A percentile compares a stretch with the other conserved stretches of the same genome.
Evolutionary conservation across 35 echinoderm and acorn worm species (phyloP).

Genomic region (Lytechinus variegatus): DNA sequence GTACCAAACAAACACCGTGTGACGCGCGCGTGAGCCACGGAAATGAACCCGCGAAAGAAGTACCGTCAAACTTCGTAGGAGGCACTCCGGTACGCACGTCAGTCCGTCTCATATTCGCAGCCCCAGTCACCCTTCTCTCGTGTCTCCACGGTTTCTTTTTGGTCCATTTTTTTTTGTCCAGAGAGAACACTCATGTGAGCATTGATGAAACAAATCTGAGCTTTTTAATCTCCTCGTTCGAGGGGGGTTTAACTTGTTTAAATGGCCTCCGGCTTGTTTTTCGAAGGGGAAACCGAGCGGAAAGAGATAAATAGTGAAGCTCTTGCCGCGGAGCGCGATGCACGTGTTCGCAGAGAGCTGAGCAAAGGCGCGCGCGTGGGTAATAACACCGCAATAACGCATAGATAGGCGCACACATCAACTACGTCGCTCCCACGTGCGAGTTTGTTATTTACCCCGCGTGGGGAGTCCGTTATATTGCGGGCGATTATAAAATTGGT

Average conservation of each 20-base stretch:
- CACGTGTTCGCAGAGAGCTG: neutral
- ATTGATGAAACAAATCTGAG: constrained; percentile 18
- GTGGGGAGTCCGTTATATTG: neutral
- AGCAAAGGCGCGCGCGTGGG: constrained; percentile 33
- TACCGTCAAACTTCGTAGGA: neutral
- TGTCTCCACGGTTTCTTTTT: neutral
- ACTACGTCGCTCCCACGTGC: constrained; percentile 10
- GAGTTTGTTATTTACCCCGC: constrained; percentile 23
- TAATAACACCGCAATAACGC: neutral
- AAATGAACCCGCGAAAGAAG: constrained; percentile 17
- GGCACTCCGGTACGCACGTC: neutral
- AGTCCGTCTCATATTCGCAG: neutral
- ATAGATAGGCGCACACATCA: neutral
- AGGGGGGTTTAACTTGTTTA: constrained; percentile 40
- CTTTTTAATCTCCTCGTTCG: constrained; percentile 36
- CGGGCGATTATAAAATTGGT: neutral
- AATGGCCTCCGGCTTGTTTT: constrained; percentile 39
- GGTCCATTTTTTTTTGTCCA: neutral
- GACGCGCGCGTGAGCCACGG: constrained; percentile 22
- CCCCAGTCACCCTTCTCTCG: constrained; percentile 10
- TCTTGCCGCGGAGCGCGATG: neutral
- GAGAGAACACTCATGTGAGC: neutral
- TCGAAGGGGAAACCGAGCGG: neutral
- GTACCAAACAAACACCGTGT: constrained; percentile 29
- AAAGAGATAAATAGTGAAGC: constrained; percentile 35